Percentiles rank a stretch among this genome's conserved stretches.
Conservation (phyloP, 1,140 invertebrate species). For the Pteromalus puparum region DNA sequence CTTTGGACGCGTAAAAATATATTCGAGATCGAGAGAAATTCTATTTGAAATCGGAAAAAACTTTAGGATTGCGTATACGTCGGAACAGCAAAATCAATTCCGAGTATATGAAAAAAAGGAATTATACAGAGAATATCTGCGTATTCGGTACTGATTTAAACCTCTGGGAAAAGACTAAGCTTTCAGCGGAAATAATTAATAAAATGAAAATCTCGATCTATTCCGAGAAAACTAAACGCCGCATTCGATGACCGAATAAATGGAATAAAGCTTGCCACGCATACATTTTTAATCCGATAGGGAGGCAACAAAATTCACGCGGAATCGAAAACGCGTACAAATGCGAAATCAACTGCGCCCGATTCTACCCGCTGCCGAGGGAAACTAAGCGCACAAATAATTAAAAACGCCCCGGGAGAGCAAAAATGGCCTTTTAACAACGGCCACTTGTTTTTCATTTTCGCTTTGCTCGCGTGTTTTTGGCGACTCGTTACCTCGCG, state of each 20-base stretch:
- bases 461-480: background rate
- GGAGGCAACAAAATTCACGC: background rate
- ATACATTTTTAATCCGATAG: background rate
- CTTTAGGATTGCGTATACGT: too few species aligned
- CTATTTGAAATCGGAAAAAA: too few species aligned
- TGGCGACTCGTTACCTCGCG: background rate
- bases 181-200: too few species aligned
- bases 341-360: background rate
- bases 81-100: too few species aligned
- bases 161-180: too few species aligned
- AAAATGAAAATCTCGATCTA: too few species aligned
- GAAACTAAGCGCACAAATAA: background rate
- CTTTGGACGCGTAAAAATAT: too few species aligned
- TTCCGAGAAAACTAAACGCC: background rate
- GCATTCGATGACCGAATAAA: background rate
- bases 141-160: too few species aligned
- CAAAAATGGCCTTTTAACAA: background rate
- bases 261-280: background rate
- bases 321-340: background rate
- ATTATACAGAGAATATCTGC: too few species aligned
- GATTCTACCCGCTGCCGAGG: background rate
- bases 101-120: too few species aligned
- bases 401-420: background rate
- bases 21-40: too few species aligned
- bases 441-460: background rate